These are phyloP conservation scores for Myotis yumanensis DNA, from an alignment of 2,113 vertebrate species.

Conservation along the genomic window DNA sequence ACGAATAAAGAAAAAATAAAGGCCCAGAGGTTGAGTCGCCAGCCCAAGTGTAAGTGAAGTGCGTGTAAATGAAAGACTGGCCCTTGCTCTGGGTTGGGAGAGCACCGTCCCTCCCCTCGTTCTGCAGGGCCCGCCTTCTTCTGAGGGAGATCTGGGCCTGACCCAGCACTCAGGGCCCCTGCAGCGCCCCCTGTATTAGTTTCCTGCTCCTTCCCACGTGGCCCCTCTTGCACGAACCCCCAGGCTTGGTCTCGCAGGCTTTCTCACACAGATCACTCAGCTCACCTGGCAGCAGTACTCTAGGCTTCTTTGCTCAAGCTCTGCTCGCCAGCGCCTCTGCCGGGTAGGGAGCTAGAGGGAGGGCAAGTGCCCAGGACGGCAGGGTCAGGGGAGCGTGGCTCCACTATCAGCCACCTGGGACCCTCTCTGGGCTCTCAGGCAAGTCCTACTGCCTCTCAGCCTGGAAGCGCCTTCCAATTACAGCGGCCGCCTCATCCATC, in stretches of 20 bases:
- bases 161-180: background rate
- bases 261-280: background rate
- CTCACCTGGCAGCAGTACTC: background rate
- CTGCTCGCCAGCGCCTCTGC: background rate
- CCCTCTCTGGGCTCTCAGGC: background rate
- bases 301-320: background rate
- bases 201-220: background rate
- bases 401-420: background rate
- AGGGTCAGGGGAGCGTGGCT: background rate
- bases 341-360: background rate
- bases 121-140: background rate
- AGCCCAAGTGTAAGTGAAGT: background rate
- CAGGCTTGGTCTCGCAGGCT: background rate
- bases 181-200: background rate
- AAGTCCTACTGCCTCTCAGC: conserved; percentile 32
- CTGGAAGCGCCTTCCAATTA: conserved; percentile 43
- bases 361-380: too few species aligned
- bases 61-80: background rate
- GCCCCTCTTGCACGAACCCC: background rate
- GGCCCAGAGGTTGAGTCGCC: background rate
- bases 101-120: background rate
- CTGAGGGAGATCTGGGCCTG: background rate
- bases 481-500: conserved; percentile 8
- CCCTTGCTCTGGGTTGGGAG: background rate
- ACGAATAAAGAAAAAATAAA: background rate